Conservation (phyloP, 2,113 vertebrate species). For the rabbit (Oryctolagus cuniculus) region mOryCun1.1 NC_091434.1:73778501-73779000, state of each 20-base stretch:
- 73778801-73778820: slow-evolving; percentile 31
- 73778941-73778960: slow-evolving; percentile 33
- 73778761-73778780: slow-evolving; percentile 1
- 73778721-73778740: slow-evolving; percentile 39
- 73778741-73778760: background rate
- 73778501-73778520: background rate
- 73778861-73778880: slow-evolving; percentile 47
- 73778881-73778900: slow-evolving; percentile 44
- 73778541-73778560: background rate
- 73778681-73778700: background rate
- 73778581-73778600: background rate
- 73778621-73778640: background rate
- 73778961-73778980: slow-evolving; percentile 46
- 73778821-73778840: slow-evolving; percentile 53
- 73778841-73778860: slow-evolving; percentile 42
- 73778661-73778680: background rate
- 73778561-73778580: slow-evolving; percentile 2
- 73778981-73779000: slow-evolving; percentile 36
- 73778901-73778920: slow-evolving; percentile 54
- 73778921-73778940: background rate
- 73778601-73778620: background rate
- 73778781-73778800: background rate
- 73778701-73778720: background rate
- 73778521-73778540: background rate
- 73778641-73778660: background rate